phyloP scores from a whole-genome alignment of 2,797 vertebrate species.

The Melanotaenia nigrans region DNA sequence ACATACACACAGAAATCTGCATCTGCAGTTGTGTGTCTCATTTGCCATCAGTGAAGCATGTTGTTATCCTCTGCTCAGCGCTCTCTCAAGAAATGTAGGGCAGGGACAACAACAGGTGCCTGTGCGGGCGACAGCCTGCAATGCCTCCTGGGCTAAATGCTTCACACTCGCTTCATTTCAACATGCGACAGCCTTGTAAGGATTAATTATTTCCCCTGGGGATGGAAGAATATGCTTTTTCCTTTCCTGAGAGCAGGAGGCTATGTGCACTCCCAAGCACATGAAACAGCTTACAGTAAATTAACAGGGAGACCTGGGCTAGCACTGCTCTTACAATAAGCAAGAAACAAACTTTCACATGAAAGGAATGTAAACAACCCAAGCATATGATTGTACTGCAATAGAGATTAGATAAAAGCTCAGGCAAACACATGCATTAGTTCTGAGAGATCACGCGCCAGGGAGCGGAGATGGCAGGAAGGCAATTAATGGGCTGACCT shows the following conservation, averaged over 20 bases:
- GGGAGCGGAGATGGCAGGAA: slow-evolving; percentile 79
- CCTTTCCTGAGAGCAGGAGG: slow-evolving; percentile 71
- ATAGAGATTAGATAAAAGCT: slow-evolving; percentile 72
- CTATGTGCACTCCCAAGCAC: slow-evolving; percentile 66
- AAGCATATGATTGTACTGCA: slow-evolving; percentile 67
- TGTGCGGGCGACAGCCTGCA: slow-evolving; percentile 83
- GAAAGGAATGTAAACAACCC: slow-evolving; percentile 74
- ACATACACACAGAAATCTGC: slow-evolving; percentile 45
- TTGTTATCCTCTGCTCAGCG: slow-evolving; percentile 78
- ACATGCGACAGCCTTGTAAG: slow-evolving; percentile 84
- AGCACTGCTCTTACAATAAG: slow-evolving; percentile 52
- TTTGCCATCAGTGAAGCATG: slow-evolving; percentile 80
- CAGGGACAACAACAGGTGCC: slow-evolving; percentile 86
- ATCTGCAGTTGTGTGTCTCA: slow-evolving; percentile 76
- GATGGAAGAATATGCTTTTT: slow-evolving; percentile 77
- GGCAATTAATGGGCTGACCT: slow-evolving; percentile 86
- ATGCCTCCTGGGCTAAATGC: slow-evolving; percentile 86
- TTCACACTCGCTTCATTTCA: slow-evolving; percentile 83
- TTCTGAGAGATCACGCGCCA: slow-evolving; percentile 73
- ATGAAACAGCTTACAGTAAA: slow-evolving; percentile 69
- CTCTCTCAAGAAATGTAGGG: slow-evolving; percentile 81
- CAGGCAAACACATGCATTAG: slow-evolving; percentile 74
- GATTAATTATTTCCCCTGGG: slow-evolving; percentile 86
- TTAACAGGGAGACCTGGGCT: slow-evolving; percentile 58
- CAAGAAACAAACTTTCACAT: slow-evolving; percentile 55